Percentiles rank a stretch among this genome's conserved stretches.
Evolutionary conservation across 2,888 invertebrate genomes (phyloP).

Genomic region (Orchesella flavescens): DNA sequence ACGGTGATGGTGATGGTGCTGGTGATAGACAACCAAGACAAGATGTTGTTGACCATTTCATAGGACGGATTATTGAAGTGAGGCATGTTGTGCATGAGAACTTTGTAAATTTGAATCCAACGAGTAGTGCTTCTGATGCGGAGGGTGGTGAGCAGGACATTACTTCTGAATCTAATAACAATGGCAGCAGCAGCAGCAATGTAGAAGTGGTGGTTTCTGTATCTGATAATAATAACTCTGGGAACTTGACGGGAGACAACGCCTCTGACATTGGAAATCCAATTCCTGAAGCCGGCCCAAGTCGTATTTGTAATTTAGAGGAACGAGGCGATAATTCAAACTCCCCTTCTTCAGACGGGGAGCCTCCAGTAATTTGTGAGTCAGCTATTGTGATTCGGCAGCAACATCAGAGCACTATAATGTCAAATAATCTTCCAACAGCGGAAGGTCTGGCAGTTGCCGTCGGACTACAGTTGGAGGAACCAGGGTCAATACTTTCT

Average conservation of each 20-base stretch:
- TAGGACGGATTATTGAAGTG: constrained; percentile 44
- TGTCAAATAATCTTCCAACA: not conserved
- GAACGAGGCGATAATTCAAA: no score
- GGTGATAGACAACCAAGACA: not conserved
- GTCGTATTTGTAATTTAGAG: no score
- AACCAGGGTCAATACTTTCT: no score
- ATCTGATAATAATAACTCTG: not conserved
- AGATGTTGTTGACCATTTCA: constrained; percentile 8
- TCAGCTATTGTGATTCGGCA: constrained; percentile 13
- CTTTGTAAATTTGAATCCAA: not conserved
- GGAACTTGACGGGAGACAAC: not conserved
- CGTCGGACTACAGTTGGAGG: not conserved
- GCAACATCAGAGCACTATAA: not conserved
- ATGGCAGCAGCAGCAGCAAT: constrained; percentile 24
- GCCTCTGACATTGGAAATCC: no score
- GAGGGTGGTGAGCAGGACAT: not conserved
- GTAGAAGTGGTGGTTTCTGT: not conserved
- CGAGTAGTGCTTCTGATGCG: not conserved
- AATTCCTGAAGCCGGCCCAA: not conserved
- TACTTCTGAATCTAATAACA: not conserved
- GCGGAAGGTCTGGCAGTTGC: constrained; percentile 1
- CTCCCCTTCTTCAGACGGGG: constrained; percentile 6
- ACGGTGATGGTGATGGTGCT: not conserved
- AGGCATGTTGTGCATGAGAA: constrained; percentile 45
- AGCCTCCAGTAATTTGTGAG: constrained; percentile 30